Evolutionary conservation across 2,888 invertebrate species (phyloP), one percentile per base, ranked within the genome.

Genomic region (Meiosimyza platycephala): DNA sequence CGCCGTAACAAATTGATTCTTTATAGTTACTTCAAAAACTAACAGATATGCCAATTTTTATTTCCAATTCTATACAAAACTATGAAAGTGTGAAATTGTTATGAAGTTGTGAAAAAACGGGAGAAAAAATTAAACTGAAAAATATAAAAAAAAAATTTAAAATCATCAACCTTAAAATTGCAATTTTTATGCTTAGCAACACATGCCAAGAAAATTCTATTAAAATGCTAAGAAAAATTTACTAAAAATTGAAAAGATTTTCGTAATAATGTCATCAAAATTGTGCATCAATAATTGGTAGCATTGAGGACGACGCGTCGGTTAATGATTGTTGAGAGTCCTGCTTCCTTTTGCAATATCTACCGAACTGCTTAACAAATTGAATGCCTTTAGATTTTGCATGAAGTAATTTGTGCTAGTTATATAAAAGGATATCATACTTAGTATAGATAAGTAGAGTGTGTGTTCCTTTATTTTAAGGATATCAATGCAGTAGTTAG

Each of bases 1-100:
- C 71, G 71, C 60, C 76, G 77, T 62, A 73, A 73, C 78, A 68
- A 79, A 79, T 79, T 74, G 71, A 77, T 79, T 78, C 55, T 57
- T 47, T 55, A 2, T 22, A 64, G 50, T 7, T 18, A 12, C 18
- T 47, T 63, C 63, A 18, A 48, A 50, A 63, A 18, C 18, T n/a
- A 63, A 63, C 11, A 63, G 47, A 15, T 15, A 22, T 16, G 51
- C 59, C 33, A 11, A 18, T 15, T 60, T 60, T 11, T 12, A 28
- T 13, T 18, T 22, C 59, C 7, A 60, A 22, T 15, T 13, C 18
- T 1, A 54, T 18, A 54, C n/a, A 54, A 52, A 71, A 63, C 48
- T 71, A 12, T 64, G 47, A 65, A 40, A 71, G 64, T 65, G 64
- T 65, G 65, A 65, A 65, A 59, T 65, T 22, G 16, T 51, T 57